phyloP scores from a whole-genome alignment of 2,888 invertebrate species.

The Leptinotarsa tumamoca region DNA sequence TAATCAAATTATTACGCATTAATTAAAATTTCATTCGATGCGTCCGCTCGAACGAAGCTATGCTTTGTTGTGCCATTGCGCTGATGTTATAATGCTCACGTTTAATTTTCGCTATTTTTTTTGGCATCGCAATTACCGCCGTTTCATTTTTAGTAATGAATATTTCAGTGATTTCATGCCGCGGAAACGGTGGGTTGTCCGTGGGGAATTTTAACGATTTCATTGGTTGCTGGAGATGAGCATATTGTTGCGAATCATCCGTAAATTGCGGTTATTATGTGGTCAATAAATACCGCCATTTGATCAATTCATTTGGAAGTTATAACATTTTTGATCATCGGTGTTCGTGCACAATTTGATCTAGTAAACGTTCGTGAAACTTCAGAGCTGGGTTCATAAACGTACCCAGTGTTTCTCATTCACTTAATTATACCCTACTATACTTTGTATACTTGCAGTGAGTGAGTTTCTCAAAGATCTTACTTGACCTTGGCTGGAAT shows the following conservation, averaged over 20 bases:
- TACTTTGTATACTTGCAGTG: no score
- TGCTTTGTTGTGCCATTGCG: conserved; percentile 48
- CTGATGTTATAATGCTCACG: conserved; percentile 40
- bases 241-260: not conserved
- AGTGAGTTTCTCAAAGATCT: no score
- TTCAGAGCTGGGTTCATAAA: no score
- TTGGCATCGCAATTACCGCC: conserved; percentile 31
- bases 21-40: conserved; percentile 66
- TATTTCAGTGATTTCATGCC: conserved; percentile 21
- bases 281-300: not conserved
- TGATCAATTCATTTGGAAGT: not conserved
- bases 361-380: no score
- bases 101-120: conserved; percentile 42
- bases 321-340: not conserved
- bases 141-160: conserved; percentile 39
- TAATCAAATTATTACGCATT: conserved; percentile 66
- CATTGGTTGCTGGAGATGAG: not conserved
- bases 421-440: no score
- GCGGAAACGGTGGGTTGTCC: not conserved
- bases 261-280: not conserved
- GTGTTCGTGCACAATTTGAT: no score
- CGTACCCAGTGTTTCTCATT: no score
- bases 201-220: not conserved
- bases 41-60: conserved; percentile 53
- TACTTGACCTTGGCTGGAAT: no score